These are phyloP conservation scores for Cardiocondyla obscurior DNA, from an alignment of 1,140 invertebrate species.

Conservation along the genomic window DNA sequence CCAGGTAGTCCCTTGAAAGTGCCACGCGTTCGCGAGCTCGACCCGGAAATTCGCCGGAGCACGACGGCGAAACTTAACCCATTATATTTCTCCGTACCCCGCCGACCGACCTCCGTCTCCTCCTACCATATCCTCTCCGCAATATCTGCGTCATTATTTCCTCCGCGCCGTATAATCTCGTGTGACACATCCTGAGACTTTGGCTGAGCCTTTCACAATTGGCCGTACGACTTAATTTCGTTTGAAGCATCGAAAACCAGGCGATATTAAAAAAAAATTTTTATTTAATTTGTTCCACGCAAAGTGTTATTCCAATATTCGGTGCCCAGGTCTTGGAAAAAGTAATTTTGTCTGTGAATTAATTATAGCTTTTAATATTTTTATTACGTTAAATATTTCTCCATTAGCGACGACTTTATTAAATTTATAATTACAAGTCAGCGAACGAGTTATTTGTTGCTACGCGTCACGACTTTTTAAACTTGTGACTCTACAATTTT, in stretches of 20 bases:
- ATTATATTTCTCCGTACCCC: conserved; percentile 65
- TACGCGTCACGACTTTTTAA: not conserved
- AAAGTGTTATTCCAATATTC: not conserved
- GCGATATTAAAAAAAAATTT: no score
- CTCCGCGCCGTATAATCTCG: conserved; percentile 69
- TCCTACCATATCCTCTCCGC: conserved; percentile 62
- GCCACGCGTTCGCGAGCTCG: conserved; percentile 66
- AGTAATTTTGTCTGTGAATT: not conserved
- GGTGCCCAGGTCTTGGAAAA: not conserved
- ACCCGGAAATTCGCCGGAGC: conserved; percentile 73
- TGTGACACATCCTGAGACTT: conserved; percentile 63
- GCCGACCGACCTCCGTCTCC: not conserved
- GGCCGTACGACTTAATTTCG: conserved; percentile 18
- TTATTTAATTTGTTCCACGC: no score
- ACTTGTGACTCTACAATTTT: not conserved
- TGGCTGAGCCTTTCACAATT: conserved; percentile 48
- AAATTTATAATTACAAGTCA: not conserved
- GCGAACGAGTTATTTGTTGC: not conserved
- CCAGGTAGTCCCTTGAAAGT: conserved; percentile 66
- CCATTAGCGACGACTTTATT: not conserved
- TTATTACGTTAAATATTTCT: not conserved
- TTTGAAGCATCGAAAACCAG: not conserved
- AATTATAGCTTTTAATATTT: not conserved
- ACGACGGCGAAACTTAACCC: conserved; percentile 74
- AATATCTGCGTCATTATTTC: conserved; percentile 70